Evolutionary conservation across 2,113 vertebrate genomes (phyloP), one percentile per base, ranked within the genome.

Genomic region (Anoplopoma fimbria): DNA sequence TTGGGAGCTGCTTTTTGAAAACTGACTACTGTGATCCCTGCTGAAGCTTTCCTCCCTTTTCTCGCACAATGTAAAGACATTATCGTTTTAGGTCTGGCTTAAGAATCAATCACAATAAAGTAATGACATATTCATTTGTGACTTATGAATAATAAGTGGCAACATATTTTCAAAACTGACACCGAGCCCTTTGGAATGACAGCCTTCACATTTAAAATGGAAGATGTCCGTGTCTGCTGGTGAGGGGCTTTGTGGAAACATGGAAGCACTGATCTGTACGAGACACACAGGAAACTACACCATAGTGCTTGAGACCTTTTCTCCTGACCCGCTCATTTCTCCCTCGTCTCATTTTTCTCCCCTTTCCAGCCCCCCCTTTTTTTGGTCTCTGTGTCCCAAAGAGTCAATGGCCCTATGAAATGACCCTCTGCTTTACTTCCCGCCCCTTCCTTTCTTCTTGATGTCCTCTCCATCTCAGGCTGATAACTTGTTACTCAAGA

Each of bases 361-460:
- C 23, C 60, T 62, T n/a, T 31, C 12, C 2, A 62, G 62, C 63
- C 53, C 33, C 36, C 51, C 81, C 69, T 74, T 79, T 53, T 77
- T 3, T 62, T 36, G 21, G 51, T 51, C 49, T 23, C 51, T 1
- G 40, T 29, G 58, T 83, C 71, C 13, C 47, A 40, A 69, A 60
- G 55, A 77, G 68, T 79, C 17, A 82, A 63, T 57, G 69, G 71
- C 63, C 81, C 76, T 45, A 63, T 53, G 75, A 87, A 85, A 85
- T 83, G 77, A 74, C 88, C 80, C 85, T 82, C 77, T 49, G 42
- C 71, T 77, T 61, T 68, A 51, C 72, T 65, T 84, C 76, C 49
- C 21, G n/a, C 55, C 31, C 57, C 31, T 49, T 71, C 62, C 81
- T 71, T 80, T 86, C 58, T 75, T 62, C 73, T 68, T 38, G 40